These are phyloP conservation scores for Trichogramma evanescens DNA, from an alignment of 2,888 invertebrate species.

Conservation along the genomic window DNA sequence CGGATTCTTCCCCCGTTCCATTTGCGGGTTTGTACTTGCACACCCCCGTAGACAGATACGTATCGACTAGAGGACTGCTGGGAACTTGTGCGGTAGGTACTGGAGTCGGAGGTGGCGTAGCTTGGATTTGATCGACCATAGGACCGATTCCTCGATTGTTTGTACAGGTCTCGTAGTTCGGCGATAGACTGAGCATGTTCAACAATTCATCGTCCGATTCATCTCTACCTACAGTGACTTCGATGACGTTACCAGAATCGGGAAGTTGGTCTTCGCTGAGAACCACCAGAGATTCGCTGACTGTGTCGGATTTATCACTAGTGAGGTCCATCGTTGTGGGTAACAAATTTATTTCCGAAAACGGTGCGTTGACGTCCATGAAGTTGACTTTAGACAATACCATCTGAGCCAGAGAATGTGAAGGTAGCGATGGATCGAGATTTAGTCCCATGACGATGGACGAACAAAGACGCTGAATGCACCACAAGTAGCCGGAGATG, in stretches of 20 bases:
- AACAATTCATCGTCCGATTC: conserved; percentile 22
- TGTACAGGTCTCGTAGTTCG: conserved; percentile 16
- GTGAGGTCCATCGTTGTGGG: too few relatives aligned
- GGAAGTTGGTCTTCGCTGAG: conserved; percentile 22
- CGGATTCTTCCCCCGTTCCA: conserved; percentile 12
- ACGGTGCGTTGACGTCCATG: too few relatives aligned
- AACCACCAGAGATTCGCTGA: conserved; percentile 3
- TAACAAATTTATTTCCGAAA: too few relatives aligned
- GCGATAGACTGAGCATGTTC: conserved; percentile 20
- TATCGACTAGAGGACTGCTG: conserved; percentile 7
- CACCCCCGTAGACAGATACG: conserved; percentile 18
- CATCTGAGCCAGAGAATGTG: conserved; percentile 3
- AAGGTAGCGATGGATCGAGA: conserved; percentile 13
- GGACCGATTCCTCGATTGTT: neutral
- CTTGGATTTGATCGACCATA: too few relatives aligned
- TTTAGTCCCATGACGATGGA: conserved; percentile 18
- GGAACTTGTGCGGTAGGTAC: too few relatives aligned
- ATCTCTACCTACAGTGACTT: conserved; percentile 19
- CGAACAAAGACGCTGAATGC: conserved; percentile 24
- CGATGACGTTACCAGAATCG: conserved; percentile 21
- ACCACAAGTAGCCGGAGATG: conserved; percentile 30
- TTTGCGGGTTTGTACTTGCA: conserved; percentile 17
- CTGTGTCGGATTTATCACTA: too few relatives aligned
- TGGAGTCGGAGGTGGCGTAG: too few relatives aligned
- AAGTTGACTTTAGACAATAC: too few relatives aligned